Base-by-base conservation (phyloP, 2,888 invertebrate genomes). In the Aethes cnicana region DNA sequence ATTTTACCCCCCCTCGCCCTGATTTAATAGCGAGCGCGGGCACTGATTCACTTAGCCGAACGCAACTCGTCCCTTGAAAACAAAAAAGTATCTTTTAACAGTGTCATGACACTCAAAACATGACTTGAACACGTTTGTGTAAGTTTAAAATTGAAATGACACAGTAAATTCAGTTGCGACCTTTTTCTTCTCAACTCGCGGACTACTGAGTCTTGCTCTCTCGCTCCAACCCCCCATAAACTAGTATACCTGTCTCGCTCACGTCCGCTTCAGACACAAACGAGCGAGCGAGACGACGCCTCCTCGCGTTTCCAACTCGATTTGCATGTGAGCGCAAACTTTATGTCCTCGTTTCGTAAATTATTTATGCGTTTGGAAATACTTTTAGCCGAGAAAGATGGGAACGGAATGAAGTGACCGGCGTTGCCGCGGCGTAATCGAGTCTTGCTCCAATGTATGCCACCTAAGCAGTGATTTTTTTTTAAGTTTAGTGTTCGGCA, bases 21-120 rank as follows among this genome's bases (percentile, higher is more conserved):
- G 88, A 89, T 89, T 89, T 88, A 88, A 88, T 88, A 89, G 83
- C 86, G 74, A 82, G 67, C 85, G 85, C 85, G 86, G 88, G 88
- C 89, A 87, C 88, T 88, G 89, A 89, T 89, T 89, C 89, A 89
- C 84, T 89, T 89, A 89, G 74, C 79, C 72, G 85, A 87, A 87
- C 87, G 84, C 86, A 84, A 84, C 87, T n/a, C n/a, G n/a, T n/a
- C n/a, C n/a, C n/a, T n/a, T n/a, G n/a, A n/a, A n/a, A n/a, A n/a
- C n/a, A n/a, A n/a, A n/a, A n/a, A n/a, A n/a, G n/a, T n/a, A n/a
- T n/a, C n/a, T n/a, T n/a, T n/a, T n/a, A n/a, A n/a, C n/a, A n/a
- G n/a, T n/a, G n/a, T n/a, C n/a, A n/a, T n/a, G n/a, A n/a, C n/a
- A n/a, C n/a, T n/a, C n/a, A n/a, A n/a, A n/a, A n/a, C n/a, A n/a